Base-by-base conservation (phyloP, 2,888 invertebrate genomes). In the Bursaphelenchus okinawaensis region DNA sequence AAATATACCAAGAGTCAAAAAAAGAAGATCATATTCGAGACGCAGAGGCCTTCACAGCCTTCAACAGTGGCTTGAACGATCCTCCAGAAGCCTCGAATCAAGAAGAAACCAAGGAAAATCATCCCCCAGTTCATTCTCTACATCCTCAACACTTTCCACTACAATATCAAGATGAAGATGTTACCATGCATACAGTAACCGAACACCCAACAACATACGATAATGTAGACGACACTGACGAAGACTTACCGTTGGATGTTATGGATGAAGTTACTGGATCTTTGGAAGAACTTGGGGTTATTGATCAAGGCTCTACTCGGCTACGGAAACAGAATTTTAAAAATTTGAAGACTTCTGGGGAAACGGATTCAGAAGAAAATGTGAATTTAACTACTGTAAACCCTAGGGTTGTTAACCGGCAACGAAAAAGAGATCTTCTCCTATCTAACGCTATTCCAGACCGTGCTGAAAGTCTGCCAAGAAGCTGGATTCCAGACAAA, bases 401-500 rank as follows among this genome's bases (percentile, higher is more conserved):
- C n/a, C n/a, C n/a, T n/a, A 40, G 40, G n/a, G n/a, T 16, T n/a
- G 12, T n/a, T 1, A n/a, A 40, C 6, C 12, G 40, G n/a, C 12
- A n/a, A 3, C 40, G 40, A 40, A 40, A n/a, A n/a, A 12, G 40
- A 12, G 40, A 40, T 40, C 2, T 56, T 6, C 56, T 56, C 19
- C 26, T 56, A 9, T 28, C 27, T 19, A n/a, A 26, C 26, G 56
- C 24, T 9, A 26, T 28, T 56, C 56, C 56, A 2, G 56, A 56
- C 26, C 56, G 56, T 12, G 56, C 56, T 19, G 56, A 56, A 24
- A 26, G 26, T n/a, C 19, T 56, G 56, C 56, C 56, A n/a, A 27
- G 56, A 4, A 56, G 29, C 6, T 56, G 56, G 56, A 4, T 19
- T 2, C 56, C 56, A 26, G 22, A 52, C n/a, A 40, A 40, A 4